These are phyloP conservation scores for Enteromius mattozi DNA, from an alignment of 2,797 vertebrate species.

Conservation along the genomic window DNA sequence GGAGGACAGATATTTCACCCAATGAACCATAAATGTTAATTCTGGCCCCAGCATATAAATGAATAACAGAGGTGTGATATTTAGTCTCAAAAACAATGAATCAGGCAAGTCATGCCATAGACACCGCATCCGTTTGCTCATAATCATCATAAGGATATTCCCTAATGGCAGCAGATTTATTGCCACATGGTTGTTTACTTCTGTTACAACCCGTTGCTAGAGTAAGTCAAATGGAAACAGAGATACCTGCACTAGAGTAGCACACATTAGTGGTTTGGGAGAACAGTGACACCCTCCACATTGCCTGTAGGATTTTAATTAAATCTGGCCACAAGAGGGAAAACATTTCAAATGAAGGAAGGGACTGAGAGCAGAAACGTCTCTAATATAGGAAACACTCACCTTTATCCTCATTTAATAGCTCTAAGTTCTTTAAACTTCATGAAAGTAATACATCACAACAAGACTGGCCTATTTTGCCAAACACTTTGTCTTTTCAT, in stretches of 20 bases:
- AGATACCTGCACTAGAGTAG: conserved; percentile 17
- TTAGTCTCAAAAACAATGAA: conserved; percentile 7
- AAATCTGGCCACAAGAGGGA: conserved; percentile 61
- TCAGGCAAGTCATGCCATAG: neutral
- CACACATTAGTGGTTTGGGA: conserved; percentile 60
- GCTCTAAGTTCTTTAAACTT: conserved; percentile 50
- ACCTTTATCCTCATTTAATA: conserved; percentile 63
- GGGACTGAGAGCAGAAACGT: conserved; percentile 60
- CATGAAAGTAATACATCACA: conserved; percentile 49
- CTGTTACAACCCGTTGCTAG: neutral
- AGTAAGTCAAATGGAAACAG: conserved; percentile 7
- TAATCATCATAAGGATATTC: neutral
- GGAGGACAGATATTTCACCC: neutral
- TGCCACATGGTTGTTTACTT: neutral
- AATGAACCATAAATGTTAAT: neutral
- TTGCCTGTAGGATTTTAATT: conserved; percentile 71
- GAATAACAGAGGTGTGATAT: neutral
- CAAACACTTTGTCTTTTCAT: conserved; percentile 31
- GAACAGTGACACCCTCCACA: conserved; percentile 46
- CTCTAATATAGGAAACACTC: conserved; percentile 58
- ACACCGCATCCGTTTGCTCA: neutral
- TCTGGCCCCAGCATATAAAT: neutral
- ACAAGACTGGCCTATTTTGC: conserved; percentile 50
- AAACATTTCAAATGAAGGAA: conserved; percentile 62
- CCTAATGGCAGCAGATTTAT: neutral